phyloP scores from a whole-genome alignment of 1,140 invertebrate genomes.

The Odontomachus brunneus region DNA sequence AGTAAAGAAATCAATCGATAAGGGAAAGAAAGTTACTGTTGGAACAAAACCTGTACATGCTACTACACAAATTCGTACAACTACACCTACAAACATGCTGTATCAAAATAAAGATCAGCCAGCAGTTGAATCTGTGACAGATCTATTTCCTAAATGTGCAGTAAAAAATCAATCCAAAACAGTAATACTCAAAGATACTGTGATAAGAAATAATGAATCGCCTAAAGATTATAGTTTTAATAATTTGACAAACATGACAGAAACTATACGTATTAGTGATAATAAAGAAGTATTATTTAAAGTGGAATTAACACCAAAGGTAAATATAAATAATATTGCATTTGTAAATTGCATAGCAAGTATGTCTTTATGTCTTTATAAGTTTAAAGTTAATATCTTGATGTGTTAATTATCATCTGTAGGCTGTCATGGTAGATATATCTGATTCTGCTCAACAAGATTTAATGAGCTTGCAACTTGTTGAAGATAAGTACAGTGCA shows the following conservation, averaged over 20 bases:
- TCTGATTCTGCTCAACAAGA: conserved; percentile 74
- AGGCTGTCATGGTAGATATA: conserved; percentile 66
- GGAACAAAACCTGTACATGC: conserved; percentile 52
- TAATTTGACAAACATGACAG: conserved; percentile 58
- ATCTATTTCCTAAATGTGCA: conserved; percentile 83
- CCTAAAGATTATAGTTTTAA: conserved; percentile 70
- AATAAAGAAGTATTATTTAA: conserved; percentile 62
- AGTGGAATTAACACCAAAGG: conserved; percentile 59
- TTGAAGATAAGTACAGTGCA: conserved; percentile 85
- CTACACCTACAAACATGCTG: conserved; percentile 14
- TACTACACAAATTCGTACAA: conserved; percentile 57
- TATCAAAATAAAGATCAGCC: conserved; percentile 57
- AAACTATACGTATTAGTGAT: conserved; percentile 47
- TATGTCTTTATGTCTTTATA: conserved; percentile 6
- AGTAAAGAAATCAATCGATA: conserved; percentile 80
- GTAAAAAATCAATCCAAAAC: conserved; percentile 83
- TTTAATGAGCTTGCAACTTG: conserved; percentile 82
- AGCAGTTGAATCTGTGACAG: conserved; percentile 69
- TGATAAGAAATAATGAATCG: conserved; percentile 80
- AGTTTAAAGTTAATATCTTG: conserved; percentile 19
- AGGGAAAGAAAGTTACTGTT: conserved; percentile 75
- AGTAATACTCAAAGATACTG: conserved; percentile 84
- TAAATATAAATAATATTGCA: conserved; percentile 54
- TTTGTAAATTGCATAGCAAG: not conserved
- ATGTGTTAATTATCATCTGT: conserved; percentile 23